Conservation (phyloP, 1,140 invertebrate genomes). For the Monomorium pharaonis region DNA sequence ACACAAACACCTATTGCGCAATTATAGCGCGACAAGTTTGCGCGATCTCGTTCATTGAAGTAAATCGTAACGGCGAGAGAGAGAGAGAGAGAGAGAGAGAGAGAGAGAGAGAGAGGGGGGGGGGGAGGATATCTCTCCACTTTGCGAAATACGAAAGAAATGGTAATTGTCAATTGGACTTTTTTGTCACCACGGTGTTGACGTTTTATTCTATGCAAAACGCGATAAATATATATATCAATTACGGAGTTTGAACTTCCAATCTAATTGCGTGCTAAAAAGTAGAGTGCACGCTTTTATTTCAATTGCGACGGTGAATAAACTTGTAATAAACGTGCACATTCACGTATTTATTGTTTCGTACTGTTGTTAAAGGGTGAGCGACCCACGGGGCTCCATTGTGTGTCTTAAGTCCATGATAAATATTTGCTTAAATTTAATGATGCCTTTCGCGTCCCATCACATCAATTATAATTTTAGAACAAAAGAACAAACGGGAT, state of each 20-base stretch:
- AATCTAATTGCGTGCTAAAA: not conserved
- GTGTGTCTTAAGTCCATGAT: not conserved
- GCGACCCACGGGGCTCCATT: not conserved
- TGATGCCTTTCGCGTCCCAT: not conserved
- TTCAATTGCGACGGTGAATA: not conserved
- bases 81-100: too few relatives aligned
- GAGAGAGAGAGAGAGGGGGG: too few relatives aligned
- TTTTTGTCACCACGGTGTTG: not conserved
- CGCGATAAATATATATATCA: not conserved
- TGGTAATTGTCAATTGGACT: not conserved
- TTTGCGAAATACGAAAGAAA: not conserved
- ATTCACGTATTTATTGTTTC: not conserved
- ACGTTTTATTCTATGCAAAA: not conserved
- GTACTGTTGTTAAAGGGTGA: not conserved
- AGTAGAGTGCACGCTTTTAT: not conserved
- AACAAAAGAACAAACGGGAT: not conserved
- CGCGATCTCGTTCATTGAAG: not conserved
- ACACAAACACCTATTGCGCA: not conserved
- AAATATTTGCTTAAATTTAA: constrained; percentile 30
- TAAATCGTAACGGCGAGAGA: not conserved
- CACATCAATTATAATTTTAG: constrained; percentile 29
- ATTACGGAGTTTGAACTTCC: not conserved
- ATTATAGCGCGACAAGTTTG: constrained; percentile 9
- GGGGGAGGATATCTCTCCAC: too few relatives aligned
- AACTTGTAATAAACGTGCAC: not conserved